Evolutionary conservation across 2,888 invertebrate species (phyloP).

Genomic region (Agrilus biguttatus): DNA sequence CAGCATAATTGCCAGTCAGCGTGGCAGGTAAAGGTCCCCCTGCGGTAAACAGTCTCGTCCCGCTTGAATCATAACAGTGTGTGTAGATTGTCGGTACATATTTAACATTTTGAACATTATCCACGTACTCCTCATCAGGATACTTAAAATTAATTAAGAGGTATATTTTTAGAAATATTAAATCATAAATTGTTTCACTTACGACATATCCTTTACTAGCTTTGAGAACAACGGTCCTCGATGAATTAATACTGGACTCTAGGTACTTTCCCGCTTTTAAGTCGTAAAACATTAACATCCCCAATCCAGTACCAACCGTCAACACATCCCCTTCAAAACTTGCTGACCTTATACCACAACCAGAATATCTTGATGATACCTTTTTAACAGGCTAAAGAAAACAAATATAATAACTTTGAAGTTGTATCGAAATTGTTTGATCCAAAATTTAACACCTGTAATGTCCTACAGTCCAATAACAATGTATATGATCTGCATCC

Average conservation of each 20-base stretch:
- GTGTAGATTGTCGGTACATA: conserved; percentile 92
- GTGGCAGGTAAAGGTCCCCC: conserved; percentile 90
- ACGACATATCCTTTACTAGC: conserved; percentile 84
- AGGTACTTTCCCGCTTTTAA: conserved; percentile 81
- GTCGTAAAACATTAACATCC: conserved; percentile 88
- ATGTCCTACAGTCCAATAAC: conserved; percentile 74
- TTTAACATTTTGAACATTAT: conserved; percentile 71
- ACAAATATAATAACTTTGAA: no score
- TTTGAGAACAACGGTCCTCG: conserved; percentile 73
- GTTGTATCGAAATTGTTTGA: background rate
- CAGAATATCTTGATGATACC: conserved; percentile 74
- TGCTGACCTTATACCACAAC: conserved; percentile 83
- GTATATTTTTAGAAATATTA: no score
- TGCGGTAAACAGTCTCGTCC: conserved; percentile 84
- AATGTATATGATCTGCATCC: conserved; percentile 89
- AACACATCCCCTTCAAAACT: conserved; percentile 81
- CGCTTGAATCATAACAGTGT: conserved; percentile 87
- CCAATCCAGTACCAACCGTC: conserved; percentile 87
- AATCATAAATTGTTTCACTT: conserved; percentile 26
- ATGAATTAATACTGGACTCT: conserved; percentile 79
- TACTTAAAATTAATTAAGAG: conserved; percentile 45
- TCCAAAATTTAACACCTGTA: conserved; percentile 41
- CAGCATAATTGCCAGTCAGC: conserved; percentile 87
- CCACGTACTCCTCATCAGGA: conserved; percentile 70
- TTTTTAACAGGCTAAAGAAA: conserved; percentile 49